These are phyloP conservation scores for Lepidurus couesii DNA, from an alignment of 1,140 invertebrate species.

Conservation along the genomic window DNA sequence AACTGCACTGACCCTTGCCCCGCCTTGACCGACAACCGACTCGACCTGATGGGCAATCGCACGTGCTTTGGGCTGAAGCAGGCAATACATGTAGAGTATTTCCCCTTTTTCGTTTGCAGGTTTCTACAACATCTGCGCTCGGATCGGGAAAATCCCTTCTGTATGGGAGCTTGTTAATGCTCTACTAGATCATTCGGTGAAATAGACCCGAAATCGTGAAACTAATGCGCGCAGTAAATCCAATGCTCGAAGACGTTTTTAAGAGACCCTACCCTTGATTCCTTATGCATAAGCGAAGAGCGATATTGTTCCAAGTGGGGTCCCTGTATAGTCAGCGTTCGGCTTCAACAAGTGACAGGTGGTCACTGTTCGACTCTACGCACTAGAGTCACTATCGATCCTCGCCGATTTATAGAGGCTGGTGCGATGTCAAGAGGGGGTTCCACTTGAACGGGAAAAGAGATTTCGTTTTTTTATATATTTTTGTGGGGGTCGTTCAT, in stretches of 20 bases:
- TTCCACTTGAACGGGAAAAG: neutral
- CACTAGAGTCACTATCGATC: conserved; percentile 19
- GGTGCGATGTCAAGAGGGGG: neutral
- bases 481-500: neutral
- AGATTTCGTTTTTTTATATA: neutral
- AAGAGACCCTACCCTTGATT: neutral
- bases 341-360: conserved; percentile 18
- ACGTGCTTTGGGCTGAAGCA: neutral
- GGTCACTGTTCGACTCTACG: neutral
- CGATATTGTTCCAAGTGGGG: neutral
- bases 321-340: neutral
- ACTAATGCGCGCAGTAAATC: neutral
- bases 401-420: neutral
- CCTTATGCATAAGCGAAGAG: neutral
- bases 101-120: neutral
- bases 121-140: neutral
- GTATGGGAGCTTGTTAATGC: neutral
- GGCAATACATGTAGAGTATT: neutral
- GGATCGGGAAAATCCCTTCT: neutral
- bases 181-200: neutral
- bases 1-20: neutral
- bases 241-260: neutral
- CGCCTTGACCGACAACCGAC: neutral
- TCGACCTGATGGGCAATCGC: conserved; percentile 13
- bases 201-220: neutral